Base-by-base conservation (phyloP, 2,113 vertebrate genomes). In the Tonatia bakeri region DNA sequence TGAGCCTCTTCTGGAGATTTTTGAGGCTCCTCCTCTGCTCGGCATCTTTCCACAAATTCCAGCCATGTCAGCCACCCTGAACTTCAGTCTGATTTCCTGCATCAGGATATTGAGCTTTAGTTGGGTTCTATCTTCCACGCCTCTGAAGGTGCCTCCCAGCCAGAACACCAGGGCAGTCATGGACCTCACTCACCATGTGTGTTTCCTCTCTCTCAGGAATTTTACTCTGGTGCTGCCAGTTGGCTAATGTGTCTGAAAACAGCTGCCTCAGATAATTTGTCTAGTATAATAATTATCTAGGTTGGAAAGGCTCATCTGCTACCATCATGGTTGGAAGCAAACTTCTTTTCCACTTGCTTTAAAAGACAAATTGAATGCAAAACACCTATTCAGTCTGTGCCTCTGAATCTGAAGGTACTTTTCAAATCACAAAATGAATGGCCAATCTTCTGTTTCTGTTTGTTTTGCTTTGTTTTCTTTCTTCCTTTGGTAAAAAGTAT, bases 181-280 rank as follows among this genome's bases (percentile, higher is more conserved):
- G 65, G 28, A 17, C 10, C 50, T 96, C 20, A 19, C 45, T 96
- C 24, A 19, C 14, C 12, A 33, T 40, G 28, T 64, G 17, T 56
- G 22, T 38, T 52, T 86, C 56, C 20, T 38, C 19, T 81, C 47
- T 91, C 38, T 52, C 15, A 14, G 17, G 24, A 28, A 73, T 75
- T 77, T 52, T 1, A 76, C 10, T 50, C 47, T 50, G n/a, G 1
- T 43, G 22, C 17, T 67, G 17, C 4, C 52, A 82, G 3, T 85
- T 17, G 26, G 8, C 76, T 96, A 56, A 94, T 61, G 54, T 88
- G 61, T 86, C 73, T 95, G 20, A 91, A 87, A 92, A 73, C 24
- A 92, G 7, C 33, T 95, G 2, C 33, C 16, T 92, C 36, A 26
- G 40, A 38, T 69, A 50, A 88, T 91, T 38, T 95, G 45, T 67